Evolutionary conservation across 2,797 vertebrate species (phyloP), one percentile per base, ranked within the genome.

Genomic region (Halcyon chelicuti): DNA sequence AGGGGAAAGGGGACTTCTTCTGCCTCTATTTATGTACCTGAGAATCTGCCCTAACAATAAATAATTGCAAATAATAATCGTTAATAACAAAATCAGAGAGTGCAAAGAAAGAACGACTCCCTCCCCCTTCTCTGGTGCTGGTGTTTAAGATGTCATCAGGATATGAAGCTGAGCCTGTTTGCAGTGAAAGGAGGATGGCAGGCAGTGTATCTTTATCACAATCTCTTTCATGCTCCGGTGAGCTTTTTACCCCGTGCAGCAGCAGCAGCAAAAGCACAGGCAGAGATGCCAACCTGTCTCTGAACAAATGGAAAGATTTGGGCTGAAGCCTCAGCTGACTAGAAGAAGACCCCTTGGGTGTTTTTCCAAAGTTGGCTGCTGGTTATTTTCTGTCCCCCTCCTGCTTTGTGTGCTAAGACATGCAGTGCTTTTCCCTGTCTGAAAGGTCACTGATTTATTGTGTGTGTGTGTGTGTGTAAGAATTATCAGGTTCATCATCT

Each of bases 121-220:
- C 26, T 68, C 58, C n/a, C 29, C 75, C 55, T 14, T 65, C 29
- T 39, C 49, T 86, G 58, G 23, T 60, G 79, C 52, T 88, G 55
- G 51, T 86, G 75, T 92, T 84, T 86, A 90, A 94, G 90, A 85
- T 93, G 93, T 93, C 88, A 80, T 83, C 67, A 18, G 11, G 49
- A 42, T 92, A 31, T 39, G 93, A 94, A 90, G 71, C 39, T 65
- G 74, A 94, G 83, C 52, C 90, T 40, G 33, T n/a, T 96, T 87
- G 83, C 86, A 71, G 61, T 71, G 60, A 55, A 95, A 89, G 80
- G 74, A 94, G 93, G 65, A 86, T 90, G 91, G 96, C 94, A 96
- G 93, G 37, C 93, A 85, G 71, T 94, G 94, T 66, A 85, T 96
- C 96, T 97, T 94, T 93, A 95, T 96, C 96, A 95, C 91, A 58